Percentiles rank a stretch among this genome's conserved stretches.
phyloP scores from a whole-genome alignment of 2,113 vertebrate genomes.

The Reinhardtius hippoglossoides region DNA sequence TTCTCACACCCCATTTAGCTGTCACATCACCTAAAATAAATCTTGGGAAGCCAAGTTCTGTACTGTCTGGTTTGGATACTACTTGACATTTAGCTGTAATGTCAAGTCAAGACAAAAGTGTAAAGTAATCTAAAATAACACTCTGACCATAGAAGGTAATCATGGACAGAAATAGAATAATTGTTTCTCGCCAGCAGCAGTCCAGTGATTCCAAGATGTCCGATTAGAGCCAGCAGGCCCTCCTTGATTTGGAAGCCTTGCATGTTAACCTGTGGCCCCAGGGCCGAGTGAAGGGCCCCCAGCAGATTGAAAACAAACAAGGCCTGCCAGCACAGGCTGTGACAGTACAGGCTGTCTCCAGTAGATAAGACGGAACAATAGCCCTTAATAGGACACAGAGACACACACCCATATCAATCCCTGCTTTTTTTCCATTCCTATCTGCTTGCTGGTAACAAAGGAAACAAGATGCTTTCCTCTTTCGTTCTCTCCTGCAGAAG shows the following conservation, averaged over 20 bases:
- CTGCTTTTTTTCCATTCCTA: constrained; percentile 70
- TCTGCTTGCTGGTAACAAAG: constrained; percentile 85
- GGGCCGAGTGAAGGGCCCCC: constrained; percentile 41
- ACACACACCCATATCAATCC: constrained; percentile 75
- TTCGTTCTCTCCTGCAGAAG: constrained; percentile 71
- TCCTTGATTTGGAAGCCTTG: constrained; percentile 56
- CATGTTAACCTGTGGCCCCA: constrained; percentile 69
- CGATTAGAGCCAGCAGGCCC: constrained; percentile 40
- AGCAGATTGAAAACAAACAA: constrained; percentile 66
- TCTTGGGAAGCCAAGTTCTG: background rate
- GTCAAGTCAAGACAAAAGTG: background rate
- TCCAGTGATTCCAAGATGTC: constrained; percentile 43
- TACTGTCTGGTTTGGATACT: constrained; percentile 1
- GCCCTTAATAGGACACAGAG: constrained; percentile 84
- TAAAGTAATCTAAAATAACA: constrained; percentile 20
- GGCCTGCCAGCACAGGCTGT: constrained; percentile 62
- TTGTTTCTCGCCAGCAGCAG: constrained; percentile 16
- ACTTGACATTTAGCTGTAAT: background rate
- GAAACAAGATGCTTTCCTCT: constrained; percentile 77
- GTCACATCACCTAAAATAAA: background rate
- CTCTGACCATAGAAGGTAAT: background rate
- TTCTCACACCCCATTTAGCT: background rate
- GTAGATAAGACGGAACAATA: constrained; percentile 89
- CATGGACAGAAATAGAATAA: constrained; percentile 29
- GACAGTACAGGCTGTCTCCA: constrained; percentile 79